A percentile compares a stretch with the other conserved stretches of the same genome.
Evolutionary conservation across 64 coral and sea anemone species (phyloP).

Genomic region (Orbicella faveolata): DNA sequence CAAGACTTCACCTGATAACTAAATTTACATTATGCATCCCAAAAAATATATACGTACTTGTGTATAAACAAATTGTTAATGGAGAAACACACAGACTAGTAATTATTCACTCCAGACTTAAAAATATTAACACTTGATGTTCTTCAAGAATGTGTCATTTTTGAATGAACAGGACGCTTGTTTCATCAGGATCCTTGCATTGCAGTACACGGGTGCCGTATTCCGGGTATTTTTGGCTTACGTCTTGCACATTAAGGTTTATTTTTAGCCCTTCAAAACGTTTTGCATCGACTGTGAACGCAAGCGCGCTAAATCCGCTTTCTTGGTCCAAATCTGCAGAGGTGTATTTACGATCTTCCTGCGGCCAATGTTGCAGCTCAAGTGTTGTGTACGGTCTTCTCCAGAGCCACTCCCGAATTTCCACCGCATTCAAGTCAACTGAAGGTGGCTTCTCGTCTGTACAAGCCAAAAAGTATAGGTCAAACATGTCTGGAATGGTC

Average conservation of each 20-base stretch:
- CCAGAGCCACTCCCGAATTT: constrained; percentile 68
- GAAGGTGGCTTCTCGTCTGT: constrained; percentile 49
- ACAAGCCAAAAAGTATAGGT: constrained; percentile 69
- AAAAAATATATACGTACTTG: no score
- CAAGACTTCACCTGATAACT: no score
- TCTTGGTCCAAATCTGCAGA: background rate
- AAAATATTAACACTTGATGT: no score
- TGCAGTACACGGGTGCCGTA: background rate
- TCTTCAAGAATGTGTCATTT: background rate
- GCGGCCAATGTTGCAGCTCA: constrained; percentile 46
- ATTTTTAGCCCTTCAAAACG: constrained; percentile 25
- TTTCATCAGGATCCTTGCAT: constrained; percentile 25
- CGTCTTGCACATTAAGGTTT: background rate
- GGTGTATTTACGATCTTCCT: background rate
- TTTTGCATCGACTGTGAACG: background rate
- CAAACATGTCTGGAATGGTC: constrained; percentile 21
- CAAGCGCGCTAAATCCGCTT: constrained; percentile 15
- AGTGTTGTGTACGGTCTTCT: constrained; percentile 56
- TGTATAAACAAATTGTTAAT: no score
- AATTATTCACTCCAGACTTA: no score
- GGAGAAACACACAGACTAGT: no score
- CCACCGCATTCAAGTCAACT: constrained; percentile 35
- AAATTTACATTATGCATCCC: no score
- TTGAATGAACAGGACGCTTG: constrained; percentile 20
- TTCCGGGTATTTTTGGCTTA: constrained; percentile 24